Base-by-base conservation (phyloP, 35 echinoderm and acorn worm species). In the Acanthaster planci region DNA sequence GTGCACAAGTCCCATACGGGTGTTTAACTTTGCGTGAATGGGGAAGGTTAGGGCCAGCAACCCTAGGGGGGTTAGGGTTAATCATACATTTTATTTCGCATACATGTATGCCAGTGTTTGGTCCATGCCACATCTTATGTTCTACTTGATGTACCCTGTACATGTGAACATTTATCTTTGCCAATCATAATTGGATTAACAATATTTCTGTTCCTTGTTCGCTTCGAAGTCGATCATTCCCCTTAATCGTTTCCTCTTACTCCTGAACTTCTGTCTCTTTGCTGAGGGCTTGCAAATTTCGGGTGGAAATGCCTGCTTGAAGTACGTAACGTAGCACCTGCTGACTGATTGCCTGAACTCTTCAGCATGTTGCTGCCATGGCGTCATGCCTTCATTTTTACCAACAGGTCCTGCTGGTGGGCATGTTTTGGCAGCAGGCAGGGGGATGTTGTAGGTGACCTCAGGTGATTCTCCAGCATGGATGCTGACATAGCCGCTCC, bases 391-490 rank as follows among this genome's bases (percentile, higher is more conserved):
- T 21, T 19, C 34, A 72, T 34, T 29, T 34, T 29, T 26, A 26
- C 34, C 19, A 51, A 34, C 35, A 21, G 53, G 44, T 4, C 35
- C 81, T 47, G n/a, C n/a, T n/a, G n/a, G n/a, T n/a, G 8, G 77
- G 8, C 9, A 9, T 21, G 51, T 83, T 83, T 38, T 83, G 38
- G 26, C 54, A 18, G 12, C 35, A 47, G 38, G 2, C 21, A n/a
- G n/a, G 44, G 79, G 79, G 23, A 83, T 58, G 54, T 83, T 54
- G 81, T 83, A 83, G 38, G 31, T 38, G 12, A 81, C 32, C 51
- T 60, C 32, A 18, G 53, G 54, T 51, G 81, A 53, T 58, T 23
- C 53, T 5, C 14, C 38, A n/a, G 9, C 38, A 37, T 38, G 0
- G 22, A 83, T 15, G 37, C 14, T 83, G 2, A 83, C 34, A 30